Percentiles rank a stretch among this genome's conserved stretches.
phyloP scores from a whole-genome alignment of 2,797 vertebrate species.

The Halcyon badia region DNA sequence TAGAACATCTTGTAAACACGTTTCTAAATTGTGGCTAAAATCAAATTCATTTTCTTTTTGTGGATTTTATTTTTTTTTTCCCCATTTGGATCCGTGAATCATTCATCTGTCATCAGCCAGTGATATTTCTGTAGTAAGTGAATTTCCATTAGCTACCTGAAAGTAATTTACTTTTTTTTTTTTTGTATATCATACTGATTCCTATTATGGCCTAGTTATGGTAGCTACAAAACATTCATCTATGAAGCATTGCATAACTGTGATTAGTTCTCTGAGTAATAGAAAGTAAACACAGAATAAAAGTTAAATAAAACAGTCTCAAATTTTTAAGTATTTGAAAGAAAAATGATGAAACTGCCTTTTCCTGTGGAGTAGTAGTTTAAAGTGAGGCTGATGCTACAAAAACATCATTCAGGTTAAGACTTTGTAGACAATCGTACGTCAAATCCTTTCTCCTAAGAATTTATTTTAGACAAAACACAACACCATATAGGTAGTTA shows the following conservation, averaged over 20 bases:
- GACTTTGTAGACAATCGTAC: not conserved
- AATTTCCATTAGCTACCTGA: constrained; percentile 60
- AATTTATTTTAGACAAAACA: constrained; percentile 11
- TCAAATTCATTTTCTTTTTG: not conserved
- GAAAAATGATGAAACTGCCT: not conserved
- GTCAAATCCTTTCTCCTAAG: not conserved
- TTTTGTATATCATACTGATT: not conserved
- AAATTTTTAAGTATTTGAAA: not conserved
- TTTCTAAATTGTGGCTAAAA: constrained; percentile 52
- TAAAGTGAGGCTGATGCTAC: not conserved
- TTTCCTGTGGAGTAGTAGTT: not conserved
- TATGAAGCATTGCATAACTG: not conserved
- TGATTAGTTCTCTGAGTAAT: not conserved
- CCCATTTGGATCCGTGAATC: constrained; percentile 69
- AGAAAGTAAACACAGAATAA: not conserved
- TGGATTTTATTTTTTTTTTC: constrained; percentile 52
- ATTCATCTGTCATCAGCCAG: constrained; percentile 64
- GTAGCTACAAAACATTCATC: not conserved
- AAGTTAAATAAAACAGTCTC: not conserved
- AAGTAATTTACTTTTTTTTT: not conserved
- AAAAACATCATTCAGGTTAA: not conserved
- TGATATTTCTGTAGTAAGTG: constrained; percentile 72
- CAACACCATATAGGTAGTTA: not conserved
- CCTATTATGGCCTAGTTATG: not conserved
- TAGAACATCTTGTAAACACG: not conserved